Percentiles rank a stretch among this genome's conserved stretches.
Evolutionary conservation across 2,797 vertebrate species (phyloP).

Genomic region (Parauchenoglanis punctatus): DNA sequence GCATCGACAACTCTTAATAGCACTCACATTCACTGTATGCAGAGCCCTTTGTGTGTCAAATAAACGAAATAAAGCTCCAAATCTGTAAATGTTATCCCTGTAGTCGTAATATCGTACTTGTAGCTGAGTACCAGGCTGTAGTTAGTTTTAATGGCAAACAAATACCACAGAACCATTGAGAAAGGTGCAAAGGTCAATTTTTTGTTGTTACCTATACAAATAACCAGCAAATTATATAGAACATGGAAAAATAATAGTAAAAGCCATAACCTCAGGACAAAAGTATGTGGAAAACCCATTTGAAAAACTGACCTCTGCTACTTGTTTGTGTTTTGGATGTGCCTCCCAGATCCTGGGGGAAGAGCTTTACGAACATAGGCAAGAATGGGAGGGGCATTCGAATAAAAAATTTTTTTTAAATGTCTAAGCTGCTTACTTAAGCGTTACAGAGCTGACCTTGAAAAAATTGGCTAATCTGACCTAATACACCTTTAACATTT

Average conservation of each 20-base stretch:
- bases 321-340: background rate
- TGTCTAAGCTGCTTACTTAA: background rate
- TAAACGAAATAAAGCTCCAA: too few relatives aligned
- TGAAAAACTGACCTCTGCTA: background rate
- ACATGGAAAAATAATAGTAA: background rate
- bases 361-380: background rate
- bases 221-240: background rate
- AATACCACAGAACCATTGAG: background rate
- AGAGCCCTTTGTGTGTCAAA: too few relatives aligned
- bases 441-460: background rate
- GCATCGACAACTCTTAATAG: too few relatives aligned
- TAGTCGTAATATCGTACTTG: background rate
- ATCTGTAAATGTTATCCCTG: too few relatives aligned
- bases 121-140: background rate
- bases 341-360: background rate
- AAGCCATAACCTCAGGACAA: background rate
- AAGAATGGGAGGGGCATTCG: background rate
- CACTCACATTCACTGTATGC: too few relatives aligned
- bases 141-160: background rate
- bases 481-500: background rate
- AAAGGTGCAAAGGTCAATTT: background rate
- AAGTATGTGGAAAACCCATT: background rate
- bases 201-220: background rate
- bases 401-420: background rate
- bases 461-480: background rate